Evolutionary conservation across 2,888 invertebrate species (phyloP), one percentile per base, ranked within the genome.

Genomic region (Eudasyphora cyanicolor): DNA sequence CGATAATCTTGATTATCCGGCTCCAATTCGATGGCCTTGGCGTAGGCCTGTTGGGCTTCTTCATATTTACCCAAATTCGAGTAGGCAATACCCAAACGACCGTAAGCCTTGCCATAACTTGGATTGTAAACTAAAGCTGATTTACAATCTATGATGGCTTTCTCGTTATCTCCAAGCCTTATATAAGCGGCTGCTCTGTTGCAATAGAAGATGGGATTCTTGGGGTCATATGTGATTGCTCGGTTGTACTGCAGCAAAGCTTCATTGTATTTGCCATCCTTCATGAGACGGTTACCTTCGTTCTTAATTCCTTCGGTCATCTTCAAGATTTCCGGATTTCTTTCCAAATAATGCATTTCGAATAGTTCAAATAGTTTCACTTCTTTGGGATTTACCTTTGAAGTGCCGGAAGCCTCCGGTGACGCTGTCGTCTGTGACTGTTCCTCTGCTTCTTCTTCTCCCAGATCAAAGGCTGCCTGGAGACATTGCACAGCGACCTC

Each of bases 121-220:
- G 97, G 96, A 92, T 99, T 98, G 87, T 99, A 94, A 38, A 95
- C 94, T 76, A 99, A 93, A 5, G 99, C 98, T 60, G 95, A 95
- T 87, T 96, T 95, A 91, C 98, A 99, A 92, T 99, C 99, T 74
- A 95, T 95, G 74, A 99, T 96, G 12, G 98, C 98, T 82, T 95
- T 94, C 78, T 95, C 94, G 89, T 97, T 96, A 89, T 97, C 95
- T 69, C 96, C 96, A 86, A 98, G 93, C 90, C 98, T 97, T 90
- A 97, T 98, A 91, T 96, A 96, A 0, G 98, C 98, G 1, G 99
- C 99, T 62, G 99, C 99, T 86, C 99, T 95, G 91, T 99, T 99
- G 92, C 99, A 98, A 92, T 97, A 99, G 92, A 96, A 99, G 35
- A 99, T 97, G 0, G 99, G 96, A 93, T 99, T 99, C 84, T 94